Percentiles rank a stretch among this genome's conserved stretches.
Conservation (phyloP, 2,797 vertebrate species). For the Sebastiscus albofasciatus region DNA sequence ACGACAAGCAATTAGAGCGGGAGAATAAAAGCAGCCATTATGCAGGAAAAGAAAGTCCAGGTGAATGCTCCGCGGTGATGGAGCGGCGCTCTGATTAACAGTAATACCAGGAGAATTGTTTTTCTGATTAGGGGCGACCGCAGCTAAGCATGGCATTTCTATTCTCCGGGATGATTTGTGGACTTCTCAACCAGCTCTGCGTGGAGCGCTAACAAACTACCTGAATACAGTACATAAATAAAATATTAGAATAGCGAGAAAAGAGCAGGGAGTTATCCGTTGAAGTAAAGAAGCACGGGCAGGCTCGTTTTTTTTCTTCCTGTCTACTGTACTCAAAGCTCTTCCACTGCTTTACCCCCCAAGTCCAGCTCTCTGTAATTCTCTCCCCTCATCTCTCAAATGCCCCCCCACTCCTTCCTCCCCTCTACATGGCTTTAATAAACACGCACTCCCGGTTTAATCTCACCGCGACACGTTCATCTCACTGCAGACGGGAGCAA, state of each 20-base stretch:
- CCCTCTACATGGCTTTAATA: conserved; percentile 55
- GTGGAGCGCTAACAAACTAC: conserved; percentile 50
- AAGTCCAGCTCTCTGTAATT: conserved; percentile 18
- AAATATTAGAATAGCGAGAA: conserved; percentile 28
- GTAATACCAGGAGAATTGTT: conserved; percentile 53
- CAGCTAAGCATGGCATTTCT: conserved; percentile 33
- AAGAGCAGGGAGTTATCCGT: conserved; percentile 20
- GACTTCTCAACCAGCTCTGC: conserved; percentile 30
- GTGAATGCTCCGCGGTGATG: conserved; percentile 47
- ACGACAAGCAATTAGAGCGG: conserved; percentile 70
- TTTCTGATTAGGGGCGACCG: conserved; percentile 42
- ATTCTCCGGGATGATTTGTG: conserved; percentile 51
- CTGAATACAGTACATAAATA: conserved; percentile 35
- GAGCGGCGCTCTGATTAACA: conserved; percentile 58
- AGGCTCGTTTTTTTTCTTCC: neutral
- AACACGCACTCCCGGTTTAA: conserved; percentile 75
- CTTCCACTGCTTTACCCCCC: neutral
- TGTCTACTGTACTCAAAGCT: conserved; percentile 6
- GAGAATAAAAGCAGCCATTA: conserved; percentile 64
- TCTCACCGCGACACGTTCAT: conserved; percentile 87
- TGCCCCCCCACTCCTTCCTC: neutral
- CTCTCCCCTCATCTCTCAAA: conserved; percentile 22
- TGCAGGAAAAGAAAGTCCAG: conserved; percentile 44
- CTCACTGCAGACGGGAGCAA: conserved; percentile 85
- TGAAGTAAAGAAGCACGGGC: neutral